Evolutionary conservation across 2,797 vertebrate genomes (phyloP).

Genomic region (Liparis tanakae): DNA sequence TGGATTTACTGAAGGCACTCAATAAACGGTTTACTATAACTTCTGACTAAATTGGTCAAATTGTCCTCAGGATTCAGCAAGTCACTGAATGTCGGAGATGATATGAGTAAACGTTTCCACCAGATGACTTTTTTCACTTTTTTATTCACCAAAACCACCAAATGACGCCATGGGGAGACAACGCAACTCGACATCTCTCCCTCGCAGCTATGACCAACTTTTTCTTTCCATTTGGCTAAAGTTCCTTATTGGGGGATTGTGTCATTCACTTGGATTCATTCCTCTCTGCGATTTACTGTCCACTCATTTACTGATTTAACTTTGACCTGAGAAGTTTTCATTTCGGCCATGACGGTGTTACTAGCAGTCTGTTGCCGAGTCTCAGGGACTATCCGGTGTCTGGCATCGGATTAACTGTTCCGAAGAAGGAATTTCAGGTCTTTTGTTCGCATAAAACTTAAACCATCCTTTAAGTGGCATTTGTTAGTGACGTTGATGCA

Average conservation of each 20-base stretch:
- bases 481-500: neutral
- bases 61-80: neutral
- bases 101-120: conserved; percentile 38
- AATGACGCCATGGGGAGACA: conserved; percentile 26
- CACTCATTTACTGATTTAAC: neutral
- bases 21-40: neutral
- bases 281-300: conserved; percentile 1
- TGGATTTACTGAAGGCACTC: neutral
- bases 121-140: neutral
- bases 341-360: conserved; percentile 23
- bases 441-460: conserved; percentile 9
- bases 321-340: conserved; percentile 10
- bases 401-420: conserved; percentile 29
- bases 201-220: conserved; percentile 4
- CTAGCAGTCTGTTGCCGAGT: conserved; percentile 34
- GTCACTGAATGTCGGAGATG: neutral
- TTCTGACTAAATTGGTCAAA: neutral
- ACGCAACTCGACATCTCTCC: conserved; percentile 28
- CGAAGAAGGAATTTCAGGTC: neutral
- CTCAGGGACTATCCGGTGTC: conserved; percentile 38
- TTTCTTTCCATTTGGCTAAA: conserved; percentile 31
- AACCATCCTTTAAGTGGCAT: neutral
- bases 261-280: conserved; percentile 8
- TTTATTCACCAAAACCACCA: conserved; percentile 26
- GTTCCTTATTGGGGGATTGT: conserved; percentile 1